Conservation (phyloP, 1,140 invertebrate genomes). For the Drosophila micromelanica region DNA sequence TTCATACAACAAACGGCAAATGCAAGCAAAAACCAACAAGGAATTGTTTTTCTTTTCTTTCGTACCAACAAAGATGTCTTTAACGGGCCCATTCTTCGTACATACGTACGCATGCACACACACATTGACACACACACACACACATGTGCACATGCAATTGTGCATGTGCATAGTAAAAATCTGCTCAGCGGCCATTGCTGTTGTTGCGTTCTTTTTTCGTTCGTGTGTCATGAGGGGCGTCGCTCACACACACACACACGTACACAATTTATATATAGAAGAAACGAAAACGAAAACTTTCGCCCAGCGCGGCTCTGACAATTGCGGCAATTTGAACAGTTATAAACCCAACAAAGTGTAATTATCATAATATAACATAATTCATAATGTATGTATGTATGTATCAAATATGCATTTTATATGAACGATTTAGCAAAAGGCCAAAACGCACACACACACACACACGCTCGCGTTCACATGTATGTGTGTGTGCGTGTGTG, state of each 20-base stretch:
- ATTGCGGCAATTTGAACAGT: constrained; percentile 41
- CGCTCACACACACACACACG: constrained; percentile 14
- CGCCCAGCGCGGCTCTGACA: constrained; percentile 45
- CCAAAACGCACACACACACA: constrained; percentile 8
- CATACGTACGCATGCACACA: constrained; percentile 28
- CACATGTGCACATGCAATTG: background rate
- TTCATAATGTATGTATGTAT: constrained; percentile 39
- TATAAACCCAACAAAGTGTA: constrained; percentile 47
- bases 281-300: constrained; percentile 39
- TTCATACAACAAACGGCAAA: constrained; percentile 7
- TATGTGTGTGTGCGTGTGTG: constrained; percentile 16
- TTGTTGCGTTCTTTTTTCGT: constrained; percentile 21
- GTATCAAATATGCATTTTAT: constrained; percentile 31
- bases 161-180: constrained; percentile 30
- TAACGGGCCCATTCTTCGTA: constrained; percentile 12
- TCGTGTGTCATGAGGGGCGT: constrained; percentile 38
- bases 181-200: constrained; percentile 22
- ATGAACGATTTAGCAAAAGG: constrained; percentile 21
- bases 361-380: constrained; percentile 28
- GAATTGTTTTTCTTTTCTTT: constrained; percentile 6
- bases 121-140: constrained; percentile 3
- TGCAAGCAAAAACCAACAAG: constrained; percentile 14
- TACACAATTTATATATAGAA: constrained; percentile 23
- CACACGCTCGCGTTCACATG: background rate
- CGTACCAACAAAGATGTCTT: constrained; percentile 14